Percentiles rank a stretch among this genome's conserved stretches.
Conservation (phyloP, 2,113 vertebrate genomes). For the Zapus hudsonius region DNA sequence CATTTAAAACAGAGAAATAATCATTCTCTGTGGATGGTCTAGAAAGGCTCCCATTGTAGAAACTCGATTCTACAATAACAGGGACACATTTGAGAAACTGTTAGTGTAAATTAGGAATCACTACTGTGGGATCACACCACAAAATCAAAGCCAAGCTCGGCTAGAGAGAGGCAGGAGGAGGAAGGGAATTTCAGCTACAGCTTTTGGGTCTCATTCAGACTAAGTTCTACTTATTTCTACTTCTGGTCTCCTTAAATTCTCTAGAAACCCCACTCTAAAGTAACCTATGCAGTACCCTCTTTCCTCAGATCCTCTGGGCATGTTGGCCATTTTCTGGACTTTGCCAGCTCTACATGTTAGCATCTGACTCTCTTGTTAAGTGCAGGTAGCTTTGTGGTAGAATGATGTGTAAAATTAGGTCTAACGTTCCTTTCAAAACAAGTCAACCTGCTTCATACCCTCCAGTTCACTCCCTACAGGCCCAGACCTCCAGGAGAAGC, state of each 20-base stretch:
- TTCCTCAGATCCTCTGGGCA: not conserved
- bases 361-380: not conserved
- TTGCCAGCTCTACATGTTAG: not conserved
- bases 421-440: slow-evolving; percentile 9
- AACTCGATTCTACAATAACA: not conserved
- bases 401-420: slow-evolving; percentile 6
- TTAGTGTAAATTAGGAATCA: not conserved
- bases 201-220: not conserved
- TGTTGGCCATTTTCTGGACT: not conserved
- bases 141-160: not conserved
- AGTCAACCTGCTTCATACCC: not conserved
- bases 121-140: not conserved
- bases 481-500: not conserved
- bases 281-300: not conserved
- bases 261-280: not conserved
- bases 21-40: not conserved
- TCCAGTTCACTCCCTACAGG: not conserved
- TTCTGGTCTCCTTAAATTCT: not conserved
- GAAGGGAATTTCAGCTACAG: not conserved
- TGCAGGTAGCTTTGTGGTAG: slow-evolving; percentile 5
- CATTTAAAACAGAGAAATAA: not conserved
- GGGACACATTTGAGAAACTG: not conserved
- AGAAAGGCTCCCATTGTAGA: slow-evolving; percentile 24
- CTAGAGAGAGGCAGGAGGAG: not conserved
- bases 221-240: not conserved